These are phyloP conservation scores for Pteronura brasiliensis DNA, from an alignment of 2,113 vertebrate species.

Conservation along the genomic window DNA sequence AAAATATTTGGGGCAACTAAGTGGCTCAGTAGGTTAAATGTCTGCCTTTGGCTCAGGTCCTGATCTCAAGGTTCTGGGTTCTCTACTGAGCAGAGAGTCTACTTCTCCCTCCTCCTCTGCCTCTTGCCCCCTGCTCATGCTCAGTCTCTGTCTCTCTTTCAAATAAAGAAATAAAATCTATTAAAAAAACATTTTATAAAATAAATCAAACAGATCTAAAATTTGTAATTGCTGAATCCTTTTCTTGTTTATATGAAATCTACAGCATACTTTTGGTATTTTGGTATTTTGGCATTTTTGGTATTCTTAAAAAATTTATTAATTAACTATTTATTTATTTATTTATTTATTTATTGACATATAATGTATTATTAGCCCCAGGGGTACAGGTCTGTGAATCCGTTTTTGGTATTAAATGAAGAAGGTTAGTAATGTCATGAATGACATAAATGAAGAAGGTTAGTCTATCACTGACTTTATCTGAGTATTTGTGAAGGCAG, in stretches of 20 bases:
- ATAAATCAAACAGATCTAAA: background rate
- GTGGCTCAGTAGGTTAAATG: background rate
- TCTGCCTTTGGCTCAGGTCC: background rate
- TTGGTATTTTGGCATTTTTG: too few species aligned
- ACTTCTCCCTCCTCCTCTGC: background rate
- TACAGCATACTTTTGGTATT: background rate
- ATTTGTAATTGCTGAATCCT: background rate
- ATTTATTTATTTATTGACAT: too few species aligned
- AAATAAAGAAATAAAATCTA: background rate
- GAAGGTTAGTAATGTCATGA: background rate
- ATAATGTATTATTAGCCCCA: too few species aligned
- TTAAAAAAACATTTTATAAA: background rate
- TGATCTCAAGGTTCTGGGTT: background rate
- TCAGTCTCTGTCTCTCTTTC: background rate
- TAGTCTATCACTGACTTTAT: background rate
- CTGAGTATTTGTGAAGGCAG: background rate
- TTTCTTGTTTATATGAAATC: background rate
- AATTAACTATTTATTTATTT: too few species aligned
- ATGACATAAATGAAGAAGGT: background rate
- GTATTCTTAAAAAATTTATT: too few species aligned
- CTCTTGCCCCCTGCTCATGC: background rate
- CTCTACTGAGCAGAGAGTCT: background rate
- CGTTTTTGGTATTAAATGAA: background rate
- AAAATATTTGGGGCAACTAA: background rate
- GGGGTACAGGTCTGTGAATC: too few species aligned